Evolutionary conservation across 35 echinoderm and acorn worm species (phyloP), one percentile per base, ranked within the genome.

Genomic region (Ophiothrix spiculata): DNA sequence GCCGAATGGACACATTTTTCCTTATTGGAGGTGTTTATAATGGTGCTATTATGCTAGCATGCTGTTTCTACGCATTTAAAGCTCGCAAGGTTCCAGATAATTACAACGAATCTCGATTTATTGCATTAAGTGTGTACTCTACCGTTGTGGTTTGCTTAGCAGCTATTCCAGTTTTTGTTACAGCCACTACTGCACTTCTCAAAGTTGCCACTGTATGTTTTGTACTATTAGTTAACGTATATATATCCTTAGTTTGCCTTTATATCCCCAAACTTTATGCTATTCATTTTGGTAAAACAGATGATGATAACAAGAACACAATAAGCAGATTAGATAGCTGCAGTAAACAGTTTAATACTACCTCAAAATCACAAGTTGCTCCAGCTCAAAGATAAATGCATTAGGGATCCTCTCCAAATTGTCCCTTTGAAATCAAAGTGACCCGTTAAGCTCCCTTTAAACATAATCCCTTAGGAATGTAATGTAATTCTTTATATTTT

Each of bases 121-220:
- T 69, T 69, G 60, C 60, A 69, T 25, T 69, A 69, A 69, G 60
- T n/a, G 60, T 69, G 17, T 69, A 69, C 29, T 69, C 60, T 28
- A 69, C 60, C 23, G 10, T 69, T 15, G 60, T 69, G 29, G 60
- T 69, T 12, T 69, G 60, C 60, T 28, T 69, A 25, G 60, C 60
- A n/a, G 60, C 60, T 12, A 28, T 69, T 69, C 60, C 60, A 4
- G 60, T 69, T 25, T 69, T 69, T 28, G 60, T 28, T 2, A 69
- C 60, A 69, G 60, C 60, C 60, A 69, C 60, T 69, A 69, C 60
- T 1, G 60, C 23, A 28, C 29, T 69, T 4, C 60, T 25, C 16
- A 69, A 69, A 69, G 60, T 69, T 28, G 60, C 60, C 17, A 69
- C 60, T n/a, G 29, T 69, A 25, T 69, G 6, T 25, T 69, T 69